A percentile compares a stretch with the other conserved stretches of the same genome.
Evolutionary conservation across 2,888 invertebrate species (phyloP).

Genomic region (Frankliniella fusca): DNA sequence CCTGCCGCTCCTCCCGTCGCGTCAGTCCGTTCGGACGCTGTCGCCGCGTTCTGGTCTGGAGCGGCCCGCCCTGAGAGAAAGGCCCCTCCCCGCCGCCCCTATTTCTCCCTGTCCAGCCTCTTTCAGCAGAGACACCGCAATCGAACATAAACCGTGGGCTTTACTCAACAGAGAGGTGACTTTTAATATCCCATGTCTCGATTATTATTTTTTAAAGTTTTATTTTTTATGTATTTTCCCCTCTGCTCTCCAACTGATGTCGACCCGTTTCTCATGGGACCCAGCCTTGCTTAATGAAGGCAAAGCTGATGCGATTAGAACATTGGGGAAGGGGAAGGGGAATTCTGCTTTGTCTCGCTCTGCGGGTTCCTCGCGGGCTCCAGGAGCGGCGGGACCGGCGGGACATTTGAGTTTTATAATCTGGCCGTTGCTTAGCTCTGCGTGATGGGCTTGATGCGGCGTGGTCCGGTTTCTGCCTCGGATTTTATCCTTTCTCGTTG

Average conservation of each 20-base stretch:
- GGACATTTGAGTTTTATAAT: background rate
- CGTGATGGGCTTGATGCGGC: background rate
- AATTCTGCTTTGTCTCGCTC: background rate
- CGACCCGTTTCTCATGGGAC: background rate
- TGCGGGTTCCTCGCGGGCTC: background rate
- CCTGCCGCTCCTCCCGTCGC: background rate
- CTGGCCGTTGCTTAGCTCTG: background rate
- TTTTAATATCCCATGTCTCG: background rate
- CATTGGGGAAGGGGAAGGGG: background rate
- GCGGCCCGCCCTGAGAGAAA: too few species aligned
- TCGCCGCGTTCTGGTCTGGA: background rate
- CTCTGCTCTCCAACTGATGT: background rate
- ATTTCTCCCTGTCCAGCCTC: background rate
- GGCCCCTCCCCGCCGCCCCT: too few species aligned
- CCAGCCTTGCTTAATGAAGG: background rate
- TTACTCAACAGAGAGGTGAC: background rate
- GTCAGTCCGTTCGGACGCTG: background rate
- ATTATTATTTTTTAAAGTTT: background rate
- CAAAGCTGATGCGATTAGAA: background rate
- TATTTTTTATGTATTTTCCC: background rate
- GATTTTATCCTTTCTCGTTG: background rate
- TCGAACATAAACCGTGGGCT: slow-evolving; percentile 24
- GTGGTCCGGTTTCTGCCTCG: background rate
- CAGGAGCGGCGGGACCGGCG: background rate
- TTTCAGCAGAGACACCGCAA: slow-evolving; percentile 10